These are phyloP conservation scores for Apogon talboti DNA, from an alignment of 2,797 vertebrate genomes.

Conservation along the genomic window DNA sequence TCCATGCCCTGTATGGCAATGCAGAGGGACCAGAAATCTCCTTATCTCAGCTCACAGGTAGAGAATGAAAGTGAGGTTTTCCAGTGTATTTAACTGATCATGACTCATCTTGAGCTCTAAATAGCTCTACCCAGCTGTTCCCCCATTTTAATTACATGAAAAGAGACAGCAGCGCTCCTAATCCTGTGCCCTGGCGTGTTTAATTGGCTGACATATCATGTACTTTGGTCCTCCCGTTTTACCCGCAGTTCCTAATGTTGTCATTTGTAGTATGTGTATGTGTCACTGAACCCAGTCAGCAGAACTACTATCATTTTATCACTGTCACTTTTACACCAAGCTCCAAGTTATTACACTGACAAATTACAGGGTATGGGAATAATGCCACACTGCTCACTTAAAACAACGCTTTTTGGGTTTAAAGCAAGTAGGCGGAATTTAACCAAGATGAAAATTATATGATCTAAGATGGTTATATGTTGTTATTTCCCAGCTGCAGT, in stretches of 20 bases:
- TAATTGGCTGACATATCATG: constrained; percentile 73
- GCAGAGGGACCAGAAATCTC: constrained; percentile 87
- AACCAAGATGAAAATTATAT: background rate
- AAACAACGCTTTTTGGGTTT: constrained; percentile 4
- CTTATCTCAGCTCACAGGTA: constrained; percentile 89
- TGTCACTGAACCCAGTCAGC: constrained; percentile 52
- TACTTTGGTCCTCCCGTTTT: constrained; percentile 75
- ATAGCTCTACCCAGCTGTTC: constrained; percentile 48
- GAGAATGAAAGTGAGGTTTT: background rate
- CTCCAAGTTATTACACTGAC: constrained; percentile 18
- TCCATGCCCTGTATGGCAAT: constrained; percentile 86
- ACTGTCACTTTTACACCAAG: constrained; percentile 35
- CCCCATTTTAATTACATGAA: constrained; percentile 65
- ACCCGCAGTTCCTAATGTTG: constrained; percentile 59
- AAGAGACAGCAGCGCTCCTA: constrained; percentile 32
- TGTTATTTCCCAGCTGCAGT: constrained; percentile 69
- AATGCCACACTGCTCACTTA: constrained; percentile 4
- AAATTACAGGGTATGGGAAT: constrained; percentile 24
- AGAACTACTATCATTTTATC: constrained; percentile 55
- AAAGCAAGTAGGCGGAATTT: background rate
- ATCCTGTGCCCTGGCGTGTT: constrained; percentile 33
- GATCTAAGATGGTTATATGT: background rate
- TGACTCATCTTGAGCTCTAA: constrained; percentile 39
- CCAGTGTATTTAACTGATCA: constrained; percentile 10
- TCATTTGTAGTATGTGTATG: constrained; percentile 41